phyloP scores from a whole-genome alignment of 2,113 vertebrate species.

The Crypturellus undulatus region DNA sequence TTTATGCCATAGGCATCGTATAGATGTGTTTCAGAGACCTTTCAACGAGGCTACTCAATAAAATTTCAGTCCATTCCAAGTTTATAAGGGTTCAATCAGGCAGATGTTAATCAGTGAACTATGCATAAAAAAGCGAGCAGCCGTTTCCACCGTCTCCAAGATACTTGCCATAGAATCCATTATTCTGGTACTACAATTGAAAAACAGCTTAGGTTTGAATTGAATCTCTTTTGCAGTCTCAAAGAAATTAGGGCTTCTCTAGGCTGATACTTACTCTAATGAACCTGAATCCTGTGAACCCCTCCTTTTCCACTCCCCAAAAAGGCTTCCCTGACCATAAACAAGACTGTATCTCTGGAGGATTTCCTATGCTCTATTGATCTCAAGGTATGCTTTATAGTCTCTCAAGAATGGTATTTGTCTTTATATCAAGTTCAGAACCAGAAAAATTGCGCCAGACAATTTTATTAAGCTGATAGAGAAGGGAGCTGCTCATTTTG shows the following conservation, averaged over 20 bases:
- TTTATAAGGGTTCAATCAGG: conserved; percentile 70
- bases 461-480: conserved; percentile 32
- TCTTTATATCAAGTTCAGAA: conserved; percentile 53
- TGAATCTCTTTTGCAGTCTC: conserved; percentile 35
- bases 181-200: conserved; percentile 50
- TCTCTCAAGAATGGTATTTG: background rate
- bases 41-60: conserved; percentile 56
- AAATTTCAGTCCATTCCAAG: conserved; percentile 64
- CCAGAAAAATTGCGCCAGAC: conserved; percentile 1
- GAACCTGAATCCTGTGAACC: conserved; percentile 62
- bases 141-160: conserved; percentile 72
- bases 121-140: conserved; percentile 71
- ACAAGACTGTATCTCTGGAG: conserved; percentile 55
- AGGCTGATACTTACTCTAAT: conserved; percentile 67
- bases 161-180: conserved; percentile 69
- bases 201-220: conserved; percentile 65
- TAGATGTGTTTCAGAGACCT: conserved; percentile 51
- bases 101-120: conserved; percentile 72
- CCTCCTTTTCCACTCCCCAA: conserved; percentile 43
- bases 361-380: conserved; percentile 60
- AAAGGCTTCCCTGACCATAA: conserved; percentile 58
- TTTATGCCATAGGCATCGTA: background rate
- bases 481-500: conserved; percentile 61
- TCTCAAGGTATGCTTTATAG: conserved; percentile 19
- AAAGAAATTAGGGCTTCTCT: conserved; percentile 64